Evolutionary conservation across 2,888 invertebrate species (phyloP).

Genomic region (Ochropacha duplaris): DNA sequence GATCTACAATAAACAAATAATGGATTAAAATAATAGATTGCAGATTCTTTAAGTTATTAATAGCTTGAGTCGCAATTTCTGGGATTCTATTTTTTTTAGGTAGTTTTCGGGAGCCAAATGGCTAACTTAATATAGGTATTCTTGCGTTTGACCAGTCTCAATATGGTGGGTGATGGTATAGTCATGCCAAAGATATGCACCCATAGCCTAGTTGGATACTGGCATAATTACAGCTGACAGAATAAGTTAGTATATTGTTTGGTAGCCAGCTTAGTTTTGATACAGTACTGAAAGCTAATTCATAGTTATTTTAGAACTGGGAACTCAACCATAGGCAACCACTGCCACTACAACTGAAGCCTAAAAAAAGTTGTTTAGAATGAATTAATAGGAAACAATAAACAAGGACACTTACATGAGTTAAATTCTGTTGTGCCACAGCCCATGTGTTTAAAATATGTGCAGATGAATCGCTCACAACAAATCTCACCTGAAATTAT

Average conservation of each 20-base stretch:
- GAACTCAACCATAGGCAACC: not conserved
- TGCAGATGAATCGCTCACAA: constrained; percentile 93
- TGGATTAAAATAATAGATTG: not conserved
- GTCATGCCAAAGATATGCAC: too few relatives aligned
- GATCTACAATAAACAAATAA: constrained; percentile 78
- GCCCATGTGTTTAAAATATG: constrained; percentile 94
- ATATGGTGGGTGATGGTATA: too few relatives aligned
- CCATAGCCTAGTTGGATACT: too few relatives aligned
- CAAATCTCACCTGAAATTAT: constrained; percentile 87
- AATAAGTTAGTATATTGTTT: not conserved
- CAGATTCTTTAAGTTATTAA: too few relatives aligned
- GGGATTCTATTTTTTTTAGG: too few relatives aligned
- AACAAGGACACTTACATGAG: constrained; percentile 85
- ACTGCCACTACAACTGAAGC: not conserved
- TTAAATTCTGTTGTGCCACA: constrained; percentile 91
- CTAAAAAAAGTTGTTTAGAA: too few relatives aligned
- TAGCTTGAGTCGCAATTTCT: too few relatives aligned
- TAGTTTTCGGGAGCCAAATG: too few relatives aligned
- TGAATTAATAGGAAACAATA: too few relatives aligned
- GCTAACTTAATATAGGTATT: too few relatives aligned
- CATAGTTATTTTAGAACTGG: not conserved
- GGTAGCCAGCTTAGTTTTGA: not conserved
- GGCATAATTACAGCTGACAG: too few relatives aligned
- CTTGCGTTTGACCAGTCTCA: too few relatives aligned
- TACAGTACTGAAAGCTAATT: not conserved